Evolutionary conservation across 2,113 vertebrate species (phyloP).

Genomic region (Hyaena hyaena): DNA sequence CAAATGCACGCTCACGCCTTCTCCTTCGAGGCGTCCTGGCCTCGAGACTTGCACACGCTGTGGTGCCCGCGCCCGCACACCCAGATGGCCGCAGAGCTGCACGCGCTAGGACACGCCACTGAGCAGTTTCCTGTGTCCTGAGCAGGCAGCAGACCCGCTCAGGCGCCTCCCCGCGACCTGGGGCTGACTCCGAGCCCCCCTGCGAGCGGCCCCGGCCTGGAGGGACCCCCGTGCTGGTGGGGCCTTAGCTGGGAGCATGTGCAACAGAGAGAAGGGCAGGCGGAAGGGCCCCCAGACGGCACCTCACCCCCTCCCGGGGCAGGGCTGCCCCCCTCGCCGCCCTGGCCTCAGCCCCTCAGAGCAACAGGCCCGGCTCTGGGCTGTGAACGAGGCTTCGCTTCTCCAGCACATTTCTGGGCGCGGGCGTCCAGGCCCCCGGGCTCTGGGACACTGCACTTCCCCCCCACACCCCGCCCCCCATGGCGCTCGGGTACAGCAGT

Average conservation of each 20-base stretch:
- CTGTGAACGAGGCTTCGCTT: no score
- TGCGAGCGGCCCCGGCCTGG: background rate
- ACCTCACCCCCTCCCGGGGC: background rate
- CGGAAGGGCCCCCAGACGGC: no score
- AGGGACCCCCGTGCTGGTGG: fast-evolving
- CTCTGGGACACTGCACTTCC: background rate
- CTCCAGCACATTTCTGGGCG: fast-evolving
- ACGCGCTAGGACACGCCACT: background rate
- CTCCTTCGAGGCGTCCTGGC: background rate
- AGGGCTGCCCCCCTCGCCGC: background rate
- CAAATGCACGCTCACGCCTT: background rate
- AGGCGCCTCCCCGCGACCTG: fast-evolving
- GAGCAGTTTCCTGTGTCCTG: background rate
- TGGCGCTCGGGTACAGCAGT: background rate
- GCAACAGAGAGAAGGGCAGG: background rate
- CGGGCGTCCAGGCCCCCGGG: fast-evolving
- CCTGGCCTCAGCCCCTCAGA: background rate
- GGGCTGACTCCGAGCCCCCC: fast-evolving
- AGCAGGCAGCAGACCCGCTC: background rate
- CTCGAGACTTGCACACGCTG: background rate
- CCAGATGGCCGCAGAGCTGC: background rate
- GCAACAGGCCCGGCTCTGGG: fast-evolving
- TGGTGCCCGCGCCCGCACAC: background rate
- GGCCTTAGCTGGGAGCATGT: fast-evolving
- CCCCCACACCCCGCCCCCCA: fast-evolving